Conservation (phyloP, 1,140 invertebrate species). For the Drepana arcuata region DNA sequence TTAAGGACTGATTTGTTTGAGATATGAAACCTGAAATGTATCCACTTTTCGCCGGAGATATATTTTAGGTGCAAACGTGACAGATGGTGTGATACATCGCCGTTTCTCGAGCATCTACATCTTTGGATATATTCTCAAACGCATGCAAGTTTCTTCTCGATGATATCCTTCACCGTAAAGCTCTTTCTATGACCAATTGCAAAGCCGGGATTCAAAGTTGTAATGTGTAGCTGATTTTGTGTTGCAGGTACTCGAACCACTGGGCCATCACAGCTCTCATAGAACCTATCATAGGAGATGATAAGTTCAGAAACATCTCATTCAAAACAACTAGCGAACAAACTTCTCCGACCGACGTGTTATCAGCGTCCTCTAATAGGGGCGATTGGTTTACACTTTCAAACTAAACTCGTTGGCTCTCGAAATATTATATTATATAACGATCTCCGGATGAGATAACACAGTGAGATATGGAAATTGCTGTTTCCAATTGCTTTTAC, state of each 20-base stretch:
- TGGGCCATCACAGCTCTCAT: too few species aligned
- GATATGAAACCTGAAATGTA: too few species aligned
- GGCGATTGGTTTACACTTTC: slow-evolving; percentile 29
- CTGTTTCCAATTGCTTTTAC: slow-evolving; percentile 42
- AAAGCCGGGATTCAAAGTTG: too few species aligned
- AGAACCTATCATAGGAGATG: neutral
- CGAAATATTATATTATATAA: slow-evolving; percentile 21
- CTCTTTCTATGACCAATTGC: neutral
- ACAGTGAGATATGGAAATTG: slow-evolving; percentile 36
- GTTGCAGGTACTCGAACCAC: too few species aligned
- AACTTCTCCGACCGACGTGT: slow-evolving; percentile 26
- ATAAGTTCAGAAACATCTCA: neutral
- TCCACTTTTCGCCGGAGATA: too few species aligned
- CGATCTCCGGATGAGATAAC: slow-evolving; percentile 35
- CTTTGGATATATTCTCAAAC: too few species aligned
- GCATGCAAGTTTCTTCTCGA: neutral
- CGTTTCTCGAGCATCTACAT: too few species aligned
- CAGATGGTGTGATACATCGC: too few species aligned
- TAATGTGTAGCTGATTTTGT: too few species aligned
- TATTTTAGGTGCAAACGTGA: too few species aligned
- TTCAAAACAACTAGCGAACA: slow-evolving; percentile 14
- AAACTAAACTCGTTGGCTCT: slow-evolving; percentile 34
- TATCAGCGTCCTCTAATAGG: slow-evolving; percentile 32
- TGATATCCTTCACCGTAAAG: neutral
- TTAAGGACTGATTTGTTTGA: too few species aligned